Percentiles rank a stretch among this genome's conserved stretches.
Conservation (phyloP, 2,113 vertebrate genomes). For the Rhizomys pruinosus region DNA sequence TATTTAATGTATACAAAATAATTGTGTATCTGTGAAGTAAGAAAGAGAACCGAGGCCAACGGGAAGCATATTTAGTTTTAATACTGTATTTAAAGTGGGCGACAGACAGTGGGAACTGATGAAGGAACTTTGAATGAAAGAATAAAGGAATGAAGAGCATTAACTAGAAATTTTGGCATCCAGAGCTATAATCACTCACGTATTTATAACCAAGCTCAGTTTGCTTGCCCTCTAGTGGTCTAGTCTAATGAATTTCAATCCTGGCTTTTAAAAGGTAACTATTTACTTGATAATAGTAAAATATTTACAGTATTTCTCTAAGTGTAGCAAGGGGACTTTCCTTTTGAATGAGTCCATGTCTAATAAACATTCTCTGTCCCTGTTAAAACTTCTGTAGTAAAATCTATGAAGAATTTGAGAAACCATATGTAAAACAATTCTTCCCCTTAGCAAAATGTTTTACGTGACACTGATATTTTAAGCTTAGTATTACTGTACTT, state of each 20-base stretch:
- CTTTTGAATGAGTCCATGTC: background rate
- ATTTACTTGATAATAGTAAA: conserved; percentile 7
- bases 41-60: background rate
- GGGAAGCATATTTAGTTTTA: background rate
- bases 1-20: background rate
- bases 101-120: background rate
- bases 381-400: background rate
- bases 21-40: background rate
- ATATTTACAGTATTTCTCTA: conserved; percentile 12
- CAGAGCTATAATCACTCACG: background rate
- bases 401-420: conserved; percentile 26
- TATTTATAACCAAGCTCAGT: conserved; percentile 58
- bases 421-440: background rate
- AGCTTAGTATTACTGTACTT: conserved; percentile 16
- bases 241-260: conserved; percentile 26
- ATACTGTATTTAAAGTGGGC: background rate
- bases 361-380: background rate
- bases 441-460: background rate
- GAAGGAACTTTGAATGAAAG: conserved; percentile 18
- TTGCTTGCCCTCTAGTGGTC: conserved; percentile 86
- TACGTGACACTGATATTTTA: background rate
- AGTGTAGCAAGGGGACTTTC: background rate
- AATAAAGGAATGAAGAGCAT: background rate
- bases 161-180: background rate
- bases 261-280: conserved; percentile 45